A percentile compares a stretch with the other conserved stretches of the same genome.
Evolutionary conservation across 2,888 invertebrate species (phyloP).

Genomic region (Lumbricus terrestris): DNA sequence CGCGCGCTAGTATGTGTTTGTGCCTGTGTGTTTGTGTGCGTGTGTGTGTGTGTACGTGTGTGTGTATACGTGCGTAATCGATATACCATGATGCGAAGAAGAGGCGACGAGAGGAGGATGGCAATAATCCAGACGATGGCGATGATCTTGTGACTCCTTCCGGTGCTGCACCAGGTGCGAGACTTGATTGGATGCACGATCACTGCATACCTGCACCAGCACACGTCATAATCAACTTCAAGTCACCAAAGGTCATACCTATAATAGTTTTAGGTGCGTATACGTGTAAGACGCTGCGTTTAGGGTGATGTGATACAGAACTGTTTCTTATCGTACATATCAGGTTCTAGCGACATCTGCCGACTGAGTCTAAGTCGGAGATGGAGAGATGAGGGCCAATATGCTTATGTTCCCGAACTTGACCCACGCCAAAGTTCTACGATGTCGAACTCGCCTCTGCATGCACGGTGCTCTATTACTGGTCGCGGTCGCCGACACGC

Average conservation of each 20-base stretch:
- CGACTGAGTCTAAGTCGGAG: neutral
- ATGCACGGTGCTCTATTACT: no score
- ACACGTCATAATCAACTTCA: constrained; percentile 27
- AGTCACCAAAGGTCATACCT: neutral
- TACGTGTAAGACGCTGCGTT: neutral
- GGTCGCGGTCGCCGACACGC: neutral
- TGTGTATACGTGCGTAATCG: no score
- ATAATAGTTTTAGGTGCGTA: neutral
- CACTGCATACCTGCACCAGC: constrained; percentile 63
- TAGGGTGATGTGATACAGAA: neutral
- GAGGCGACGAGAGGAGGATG: constrained; percentile 59
- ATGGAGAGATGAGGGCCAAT: neutral
- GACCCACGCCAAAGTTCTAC: neutral
- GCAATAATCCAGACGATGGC: constrained; percentile 62
- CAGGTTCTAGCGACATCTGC: neutral
- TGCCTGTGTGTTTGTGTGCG: no score
- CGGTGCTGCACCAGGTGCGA: constrained; percentile 62
- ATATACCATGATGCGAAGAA: constrained; percentile 41
- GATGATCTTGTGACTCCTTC: constrained; percentile 61
- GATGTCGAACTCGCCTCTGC: neutral
- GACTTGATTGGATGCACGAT: constrained; percentile 64
- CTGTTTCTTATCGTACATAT: neutral
- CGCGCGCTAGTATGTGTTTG: no score
- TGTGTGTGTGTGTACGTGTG: no score
- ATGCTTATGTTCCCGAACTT: neutral